Percentiles rank a stretch among this genome's conserved stretches.
These are phyloP conservation scores for Boloria selene DNA, from an alignment of 2,888 invertebrate genomes.

Conservation along the genomic window DNA sequence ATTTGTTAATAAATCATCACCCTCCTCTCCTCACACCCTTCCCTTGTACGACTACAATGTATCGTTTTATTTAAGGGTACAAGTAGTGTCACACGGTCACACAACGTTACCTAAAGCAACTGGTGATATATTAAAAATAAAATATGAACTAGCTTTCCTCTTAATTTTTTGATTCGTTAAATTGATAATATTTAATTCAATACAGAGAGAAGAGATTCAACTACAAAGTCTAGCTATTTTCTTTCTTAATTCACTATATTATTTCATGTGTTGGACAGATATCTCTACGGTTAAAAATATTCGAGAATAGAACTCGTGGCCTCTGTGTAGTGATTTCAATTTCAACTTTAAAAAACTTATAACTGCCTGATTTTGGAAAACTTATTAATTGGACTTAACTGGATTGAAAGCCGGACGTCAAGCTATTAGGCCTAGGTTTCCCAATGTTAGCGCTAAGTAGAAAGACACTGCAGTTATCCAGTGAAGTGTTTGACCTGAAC, in stretches of 20 bases:
- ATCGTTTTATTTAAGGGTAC: conserved; percentile 62
- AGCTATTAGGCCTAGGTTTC: conserved; percentile 29
- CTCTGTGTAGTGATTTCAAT: neutral
- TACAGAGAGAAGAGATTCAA: too few relatives aligned
- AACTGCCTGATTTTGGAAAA: too few relatives aligned
- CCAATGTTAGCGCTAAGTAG: conserved; percentile 30
- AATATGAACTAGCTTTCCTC: conserved; percentile 1
- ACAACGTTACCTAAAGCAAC: conserved; percentile 41
- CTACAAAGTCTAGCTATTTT: too few relatives aligned
- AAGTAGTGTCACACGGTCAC: conserved; percentile 43
- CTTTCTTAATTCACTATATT: too few relatives aligned
- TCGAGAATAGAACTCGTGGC: neutral
- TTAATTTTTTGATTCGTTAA: neutral
- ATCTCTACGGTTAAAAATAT: too few relatives aligned
- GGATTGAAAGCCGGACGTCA: too few relatives aligned
- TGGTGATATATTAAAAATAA: conserved; percentile 38
- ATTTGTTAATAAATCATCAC: conserved; percentile 70
- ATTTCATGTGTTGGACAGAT: too few relatives aligned
- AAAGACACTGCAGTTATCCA: conserved; percentile 26
- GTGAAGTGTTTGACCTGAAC: conserved; percentile 4
- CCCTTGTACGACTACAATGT: conserved; percentile 64
- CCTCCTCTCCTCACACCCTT: conserved; percentile 44
- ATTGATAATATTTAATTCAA: too few relatives aligned
- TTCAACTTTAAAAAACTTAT: too few relatives aligned
- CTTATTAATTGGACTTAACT: too few relatives aligned